Evolutionary conservation across 2,113 vertebrate genomes (phyloP), one percentile per base, ranked within the genome.

Genomic region (Campylomormyrus numenius): DNA sequence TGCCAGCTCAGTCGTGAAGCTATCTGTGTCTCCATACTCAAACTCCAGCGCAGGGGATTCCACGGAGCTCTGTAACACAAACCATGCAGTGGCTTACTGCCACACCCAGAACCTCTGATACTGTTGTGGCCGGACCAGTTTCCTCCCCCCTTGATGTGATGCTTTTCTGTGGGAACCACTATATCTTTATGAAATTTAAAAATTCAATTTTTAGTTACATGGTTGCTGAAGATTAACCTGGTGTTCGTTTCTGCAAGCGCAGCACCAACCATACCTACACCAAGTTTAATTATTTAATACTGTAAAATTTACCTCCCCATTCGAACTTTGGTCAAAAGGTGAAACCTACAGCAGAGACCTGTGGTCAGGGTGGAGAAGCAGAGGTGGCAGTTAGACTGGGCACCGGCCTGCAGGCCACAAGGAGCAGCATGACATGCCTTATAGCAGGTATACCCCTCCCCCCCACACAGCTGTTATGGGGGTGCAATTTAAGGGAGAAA

Each of bases 1-100:
- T 96, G 98, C 97, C 17, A 99, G 91, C 92, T 99, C 98, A 0
- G 96, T 93, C 0, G 95, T 94, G 3, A 97, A 95, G 0, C 94
- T 90, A 89, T 99, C 98, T 0, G 97, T 92, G 70, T 99, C 98
- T 31, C 97, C 96, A 11, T 99, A 99, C 48, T 98, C 97, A 45
- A 99, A 99, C 93, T 99, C 98, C 95, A 99, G 95, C 93, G 95
- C 97, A 66, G 98, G 97, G 70, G 96, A 98, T 93, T 99, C 98
- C 96, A 98, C 95, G 3, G 97, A 98, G 92, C 97, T 97, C 98
- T 99, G 94, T 0, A 90, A 94, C 31, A 89, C 56, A 89, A 90
- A 10, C 52, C 89, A 62, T 46, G 89, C 7, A 89, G 56, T 13
- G n/a, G 46, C 11, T 46, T 5, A 50, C 62, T 31, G 53, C 53